These are phyloP conservation scores for Leptonema lineaticorne DNA, from an alignment of 1,140 invertebrate genomes.

Conservation along the genomic window DNA sequence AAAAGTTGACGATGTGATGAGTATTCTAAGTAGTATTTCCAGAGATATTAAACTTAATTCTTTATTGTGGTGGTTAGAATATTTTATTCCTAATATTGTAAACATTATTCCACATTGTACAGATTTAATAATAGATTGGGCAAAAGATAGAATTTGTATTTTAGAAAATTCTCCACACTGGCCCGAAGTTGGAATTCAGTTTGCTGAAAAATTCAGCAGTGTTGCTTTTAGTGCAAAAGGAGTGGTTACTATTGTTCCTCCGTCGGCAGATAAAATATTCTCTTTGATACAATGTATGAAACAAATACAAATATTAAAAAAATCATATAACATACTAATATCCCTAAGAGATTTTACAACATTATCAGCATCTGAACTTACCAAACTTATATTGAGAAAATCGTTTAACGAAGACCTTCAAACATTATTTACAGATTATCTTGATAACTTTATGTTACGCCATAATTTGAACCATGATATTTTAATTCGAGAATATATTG, in stretches of 20 bases:
- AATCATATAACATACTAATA: conserved; percentile 35
- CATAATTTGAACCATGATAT: conserved; percentile 36
- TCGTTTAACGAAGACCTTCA: conserved; percentile 37
- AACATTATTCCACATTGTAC: conserved; percentile 26
- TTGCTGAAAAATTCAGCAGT: conserved; percentile 36
- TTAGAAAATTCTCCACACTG: conserved; percentile 37
- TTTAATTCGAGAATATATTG: conserved; percentile 38
- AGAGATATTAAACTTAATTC: conserved; percentile 36
- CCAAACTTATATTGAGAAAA: conserved; percentile 37
- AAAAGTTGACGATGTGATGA: conserved; percentile 23
- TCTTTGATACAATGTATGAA: conserved; percentile 35
- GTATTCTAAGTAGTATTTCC: conserved; percentile 30
- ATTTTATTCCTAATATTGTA: conserved; percentile 37
- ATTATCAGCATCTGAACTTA: conserved; percentile 20
- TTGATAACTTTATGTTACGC: conserved; percentile 27
- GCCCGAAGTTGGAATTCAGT: conserved; percentile 40
- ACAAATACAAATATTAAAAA: conserved; percentile 37
- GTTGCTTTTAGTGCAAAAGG: conserved; percentile 34
- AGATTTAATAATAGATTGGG: conserved; percentile 35
- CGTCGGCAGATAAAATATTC: conserved; percentile 31
- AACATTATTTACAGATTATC: conserved; percentile 29
- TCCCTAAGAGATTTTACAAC: conserved; percentile 36
- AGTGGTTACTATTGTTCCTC: conserved; percentile 27
- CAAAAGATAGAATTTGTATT: conserved; percentile 32
- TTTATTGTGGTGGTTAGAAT: conserved; percentile 37